Percentiles rank a stretch among this genome's conserved stretches.
Evolutionary conservation across 2,888 invertebrate genomes (phyloP).

Genomic region (Polyploca ridens): DNA sequence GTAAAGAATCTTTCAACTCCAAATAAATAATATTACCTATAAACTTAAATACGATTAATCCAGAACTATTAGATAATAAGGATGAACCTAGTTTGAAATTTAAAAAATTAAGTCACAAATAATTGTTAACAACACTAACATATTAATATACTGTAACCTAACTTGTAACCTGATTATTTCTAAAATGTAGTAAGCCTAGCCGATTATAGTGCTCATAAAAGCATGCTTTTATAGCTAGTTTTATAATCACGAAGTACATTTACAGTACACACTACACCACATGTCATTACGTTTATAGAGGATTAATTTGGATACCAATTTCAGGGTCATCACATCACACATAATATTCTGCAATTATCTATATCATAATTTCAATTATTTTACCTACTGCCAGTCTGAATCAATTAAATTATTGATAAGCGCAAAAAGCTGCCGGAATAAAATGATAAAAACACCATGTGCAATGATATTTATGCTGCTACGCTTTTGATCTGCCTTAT

Average conservation of each 20-base stretch:
- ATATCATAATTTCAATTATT: not conserved
- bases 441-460: not conserved
- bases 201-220: not conserved
- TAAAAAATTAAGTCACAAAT: too few relatives aligned
- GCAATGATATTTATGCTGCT: not conserved
- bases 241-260: not conserved
- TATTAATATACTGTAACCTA: too few relatives aligned
- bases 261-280: not conserved
- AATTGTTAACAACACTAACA: too few relatives aligned
- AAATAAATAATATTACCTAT: too few relatives aligned
- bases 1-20: too few relatives aligned
- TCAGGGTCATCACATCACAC: not conserved
- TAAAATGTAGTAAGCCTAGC: too few relatives aligned
- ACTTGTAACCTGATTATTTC: too few relatives aligned
- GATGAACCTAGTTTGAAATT: too few relatives aligned
- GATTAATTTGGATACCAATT: not conserved
- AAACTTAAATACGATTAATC: too few relatives aligned
- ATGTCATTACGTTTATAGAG: not conserved
- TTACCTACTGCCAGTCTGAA: conserved; percentile 19
- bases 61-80: too few relatives aligned
- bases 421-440: conserved; percentile 6
- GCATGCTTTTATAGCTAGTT: not conserved
- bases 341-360: too few relatives aligned
- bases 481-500: too few relatives aligned
- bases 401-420: conserved; percentile 2